A percentile compares a stretch with the other conserved stretches of the same genome.
Conservation (phyloP, 2,113 vertebrate species). For the Anser cygnoides region DNA sequence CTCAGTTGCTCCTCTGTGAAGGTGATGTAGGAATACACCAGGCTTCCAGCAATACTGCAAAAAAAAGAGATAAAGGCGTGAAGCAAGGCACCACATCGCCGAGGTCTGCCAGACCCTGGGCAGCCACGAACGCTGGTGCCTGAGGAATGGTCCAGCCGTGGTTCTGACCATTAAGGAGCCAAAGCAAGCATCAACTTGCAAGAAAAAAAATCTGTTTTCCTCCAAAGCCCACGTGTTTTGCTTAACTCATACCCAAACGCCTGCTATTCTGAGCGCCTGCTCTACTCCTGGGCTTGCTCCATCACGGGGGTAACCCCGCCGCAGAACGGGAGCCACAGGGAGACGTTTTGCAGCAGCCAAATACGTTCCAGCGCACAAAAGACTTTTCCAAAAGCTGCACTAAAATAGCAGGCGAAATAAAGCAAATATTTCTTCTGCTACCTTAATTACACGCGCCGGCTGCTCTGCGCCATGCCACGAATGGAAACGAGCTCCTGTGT, state of each 20-base stretch:
- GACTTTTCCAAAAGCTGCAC: not conserved
- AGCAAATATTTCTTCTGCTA: too few species aligned
- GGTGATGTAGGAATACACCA: conserved; percentile 95
- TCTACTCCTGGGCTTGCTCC: fast-evolving
- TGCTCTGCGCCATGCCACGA: not conserved
- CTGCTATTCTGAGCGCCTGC: too few species aligned
- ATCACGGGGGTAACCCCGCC: not conserved
- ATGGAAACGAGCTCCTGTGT: too few species aligned
- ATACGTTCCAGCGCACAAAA: too few species aligned
- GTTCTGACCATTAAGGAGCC: too few species aligned
- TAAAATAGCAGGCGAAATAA: not conserved
- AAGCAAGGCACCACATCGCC: too few species aligned
- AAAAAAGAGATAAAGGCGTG: not conserved
- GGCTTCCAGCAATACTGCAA: conserved; percentile 92
- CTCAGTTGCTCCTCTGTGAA: conserved; percentile 89
- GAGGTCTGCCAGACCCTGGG: not conserved
- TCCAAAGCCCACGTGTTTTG: fast-evolving
- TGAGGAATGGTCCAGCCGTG: too few species aligned
- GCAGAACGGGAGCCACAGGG: not conserved
- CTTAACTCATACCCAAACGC: not conserved
- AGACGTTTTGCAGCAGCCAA: fast-evolving
- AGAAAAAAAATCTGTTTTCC: not conserved
- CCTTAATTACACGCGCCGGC: not conserved
- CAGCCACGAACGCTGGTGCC: not conserved
- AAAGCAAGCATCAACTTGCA: fast-evolving